phyloP scores from a whole-genome alignment of 2,797 vertebrate species.

The Sebastes baramenuke region DNA sequence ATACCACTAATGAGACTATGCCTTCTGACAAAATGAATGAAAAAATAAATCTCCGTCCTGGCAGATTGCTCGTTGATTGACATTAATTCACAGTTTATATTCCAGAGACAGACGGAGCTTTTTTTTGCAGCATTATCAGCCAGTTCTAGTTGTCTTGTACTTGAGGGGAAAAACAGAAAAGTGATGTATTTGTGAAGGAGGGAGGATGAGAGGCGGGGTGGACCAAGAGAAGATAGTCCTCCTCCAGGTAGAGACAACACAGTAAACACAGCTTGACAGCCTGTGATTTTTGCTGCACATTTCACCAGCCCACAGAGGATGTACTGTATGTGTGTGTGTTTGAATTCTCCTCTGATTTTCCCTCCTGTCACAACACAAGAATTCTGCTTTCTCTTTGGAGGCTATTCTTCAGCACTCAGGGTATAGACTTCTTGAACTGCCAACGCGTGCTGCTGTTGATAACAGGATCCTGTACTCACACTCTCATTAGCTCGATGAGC shows the following conservation, averaged over 20 bases:
- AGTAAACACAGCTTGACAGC: conserved; percentile 72
- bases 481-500: background rate
- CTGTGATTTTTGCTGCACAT: conserved; percentile 56
- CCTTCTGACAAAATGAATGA: background rate
- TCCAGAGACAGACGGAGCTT: conserved; percentile 12
- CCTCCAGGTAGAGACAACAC: conserved; percentile 56
- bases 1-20: background rate
- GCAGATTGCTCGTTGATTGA: conserved; percentile 34
- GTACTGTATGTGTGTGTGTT: conserved; percentile 4
- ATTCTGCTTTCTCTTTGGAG: conserved; percentile 35
- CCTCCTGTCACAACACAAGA: conserved; percentile 67
- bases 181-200: conserved; percentile 41
- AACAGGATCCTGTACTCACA: conserved; percentile 6
- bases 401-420: conserved; percentile 41
- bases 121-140: conserved; percentile 14
- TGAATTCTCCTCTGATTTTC: conserved; percentile 24
- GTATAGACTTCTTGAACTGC: conserved; percentile 44
- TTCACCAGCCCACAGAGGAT: conserved; percentile 37
- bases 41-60: background rate
- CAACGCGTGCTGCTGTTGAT: conserved; percentile 12
- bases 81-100: conserved; percentile 47
- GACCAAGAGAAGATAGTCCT: conserved; percentile 45
- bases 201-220: conserved; percentile 13
- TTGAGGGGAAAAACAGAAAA: conserved; percentile 19
- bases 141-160: conserved; percentile 30